phyloP scores from a whole-genome alignment of 92 coral and sea anemone genomes.

The Diadumene lineata region DNA sequence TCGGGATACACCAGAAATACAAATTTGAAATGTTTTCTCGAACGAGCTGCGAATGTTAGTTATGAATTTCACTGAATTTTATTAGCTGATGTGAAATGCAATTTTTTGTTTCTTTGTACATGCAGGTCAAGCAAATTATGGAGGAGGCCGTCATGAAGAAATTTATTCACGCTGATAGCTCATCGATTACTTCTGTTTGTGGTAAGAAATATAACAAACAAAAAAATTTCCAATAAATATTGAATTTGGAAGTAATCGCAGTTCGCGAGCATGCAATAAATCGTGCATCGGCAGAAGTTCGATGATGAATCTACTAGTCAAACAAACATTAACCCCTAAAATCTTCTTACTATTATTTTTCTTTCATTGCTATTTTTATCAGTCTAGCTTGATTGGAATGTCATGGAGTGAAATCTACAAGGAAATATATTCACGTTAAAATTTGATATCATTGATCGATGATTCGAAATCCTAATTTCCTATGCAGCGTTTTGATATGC shows the following conservation, averaged over 20 bases:
- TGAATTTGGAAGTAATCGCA: constrained; percentile 5
- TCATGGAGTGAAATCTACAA: not conserved
- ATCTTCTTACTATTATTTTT: not conserved
- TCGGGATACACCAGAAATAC: not conserved
- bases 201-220: constrained; percentile 55
- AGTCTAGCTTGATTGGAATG: not conserved
- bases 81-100: not conserved
- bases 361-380: not conserved
- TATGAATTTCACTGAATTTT: not conserved
- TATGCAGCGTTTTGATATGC: not conserved
- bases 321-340: not conserved
- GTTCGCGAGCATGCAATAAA: too few species aligned
- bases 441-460: not conserved
- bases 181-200: constrained; percentile 95
- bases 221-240: not conserved
- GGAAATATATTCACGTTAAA: not conserved
- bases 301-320: not conserved
- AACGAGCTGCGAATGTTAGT: not conserved
- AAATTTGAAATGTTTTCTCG: not conserved
- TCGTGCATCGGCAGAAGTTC: too few species aligned
- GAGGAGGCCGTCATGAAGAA: constrained; percentile 98
- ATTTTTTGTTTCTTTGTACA: constrained; percentile 14
- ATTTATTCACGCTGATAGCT: constrained; percentile 98
- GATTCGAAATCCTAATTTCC: not conserved
- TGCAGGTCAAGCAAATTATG: constrained; percentile 97